Conservation (phyloP, 2,888 invertebrate genomes). For the Muscina levida region DNA sequence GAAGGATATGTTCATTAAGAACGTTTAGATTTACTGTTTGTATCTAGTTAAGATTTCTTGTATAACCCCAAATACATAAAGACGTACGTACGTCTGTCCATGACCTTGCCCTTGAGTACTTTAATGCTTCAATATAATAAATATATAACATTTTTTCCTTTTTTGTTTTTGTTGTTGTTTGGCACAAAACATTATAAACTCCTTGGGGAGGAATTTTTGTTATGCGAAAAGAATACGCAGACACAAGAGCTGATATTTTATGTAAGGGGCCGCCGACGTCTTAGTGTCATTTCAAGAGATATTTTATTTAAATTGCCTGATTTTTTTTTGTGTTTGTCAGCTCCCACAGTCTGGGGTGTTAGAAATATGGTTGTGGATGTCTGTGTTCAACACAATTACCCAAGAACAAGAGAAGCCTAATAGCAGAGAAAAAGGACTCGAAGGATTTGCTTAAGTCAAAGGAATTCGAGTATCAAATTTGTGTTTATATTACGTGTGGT, state of each 20-base stretch:
- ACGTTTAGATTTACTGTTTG: slow-evolving; percentile 24
- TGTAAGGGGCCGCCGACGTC: neutral
- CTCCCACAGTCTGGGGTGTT: too few relatives aligned
- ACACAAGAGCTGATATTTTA: neutral
- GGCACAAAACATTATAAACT: slow-evolving; percentile 48
- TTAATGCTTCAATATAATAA: too few relatives aligned
- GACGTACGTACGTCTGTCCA: slow-evolving; percentile 67
- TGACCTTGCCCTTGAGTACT: slow-evolving; percentile 74
- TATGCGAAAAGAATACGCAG: slow-evolving; percentile 27
- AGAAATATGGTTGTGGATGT: too few relatives aligned
- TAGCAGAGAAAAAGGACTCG: slow-evolving; percentile 27
- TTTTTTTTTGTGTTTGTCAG: neutral
- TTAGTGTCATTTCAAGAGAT: slow-evolving; percentile 48
- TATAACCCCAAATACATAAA: neutral
- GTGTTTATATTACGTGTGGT: neutral
- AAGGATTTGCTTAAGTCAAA: slow-evolving; percentile 50
- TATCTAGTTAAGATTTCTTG: too few relatives aligned
- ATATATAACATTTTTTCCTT: neutral
- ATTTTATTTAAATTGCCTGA: slow-evolving; percentile 56
- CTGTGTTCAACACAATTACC: neutral
- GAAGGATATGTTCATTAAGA: slow-evolving; percentile 12
- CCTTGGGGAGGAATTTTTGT: slow-evolving; percentile 72
- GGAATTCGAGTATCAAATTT: neutral
- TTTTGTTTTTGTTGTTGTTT: neutral
- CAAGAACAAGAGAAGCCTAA: neutral